phyloP scores from a whole-genome alignment of 2,888 invertebrate species.

The Neria commutata region DNA sequence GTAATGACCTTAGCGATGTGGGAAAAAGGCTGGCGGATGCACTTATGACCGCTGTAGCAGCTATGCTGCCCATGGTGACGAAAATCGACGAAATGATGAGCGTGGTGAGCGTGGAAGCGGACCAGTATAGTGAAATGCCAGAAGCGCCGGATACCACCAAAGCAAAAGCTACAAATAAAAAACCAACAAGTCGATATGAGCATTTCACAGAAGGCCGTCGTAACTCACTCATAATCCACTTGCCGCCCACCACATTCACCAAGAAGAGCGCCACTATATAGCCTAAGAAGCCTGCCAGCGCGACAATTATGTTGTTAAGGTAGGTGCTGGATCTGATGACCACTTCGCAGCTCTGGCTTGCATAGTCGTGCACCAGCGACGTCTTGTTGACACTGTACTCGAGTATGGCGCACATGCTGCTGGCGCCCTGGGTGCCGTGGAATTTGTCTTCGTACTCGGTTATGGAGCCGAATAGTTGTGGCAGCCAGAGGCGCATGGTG shows the following conservation, averaged over 20 bases:
- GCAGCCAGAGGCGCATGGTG: conserved; percentile 83
- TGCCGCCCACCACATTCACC: conserved; percentile 65
- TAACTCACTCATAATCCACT: conserved; percentile 65
- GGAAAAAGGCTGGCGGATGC: conserved; percentile 54
- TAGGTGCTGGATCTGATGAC: conserved; percentile 68
- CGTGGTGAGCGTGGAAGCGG: conserved; percentile 63
- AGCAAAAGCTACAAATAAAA: neutral
- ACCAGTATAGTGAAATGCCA: conserved; percentile 63
- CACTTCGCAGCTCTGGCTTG: conserved; percentile 37
- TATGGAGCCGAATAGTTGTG: conserved; percentile 79
- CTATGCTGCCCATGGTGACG: conserved; percentile 55
- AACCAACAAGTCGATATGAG: too few relatives aligned
- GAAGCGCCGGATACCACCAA: neutral
- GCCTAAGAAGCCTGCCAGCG: conserved; percentile 67
- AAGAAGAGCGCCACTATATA: conserved; percentile 67
- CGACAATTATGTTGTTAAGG: conserved; percentile 71
- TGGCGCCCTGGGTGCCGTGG: conserved; percentile 26
- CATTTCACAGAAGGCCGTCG: too few relatives aligned
- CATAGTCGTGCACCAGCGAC: conserved; percentile 25
- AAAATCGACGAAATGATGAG: conserved; percentile 66
- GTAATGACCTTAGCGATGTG: conserved; percentile 50
- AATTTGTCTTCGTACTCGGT: conserved; percentile 55
- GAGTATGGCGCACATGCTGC: conserved; percentile 47
- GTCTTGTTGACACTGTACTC: conserved; percentile 51
- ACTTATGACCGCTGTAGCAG: conserved; percentile 48